These are phyloP conservation scores for Nyctibius bracteatus DNA, from an alignment of 2,113 vertebrate genomes.

Conservation along the genomic window DNA sequence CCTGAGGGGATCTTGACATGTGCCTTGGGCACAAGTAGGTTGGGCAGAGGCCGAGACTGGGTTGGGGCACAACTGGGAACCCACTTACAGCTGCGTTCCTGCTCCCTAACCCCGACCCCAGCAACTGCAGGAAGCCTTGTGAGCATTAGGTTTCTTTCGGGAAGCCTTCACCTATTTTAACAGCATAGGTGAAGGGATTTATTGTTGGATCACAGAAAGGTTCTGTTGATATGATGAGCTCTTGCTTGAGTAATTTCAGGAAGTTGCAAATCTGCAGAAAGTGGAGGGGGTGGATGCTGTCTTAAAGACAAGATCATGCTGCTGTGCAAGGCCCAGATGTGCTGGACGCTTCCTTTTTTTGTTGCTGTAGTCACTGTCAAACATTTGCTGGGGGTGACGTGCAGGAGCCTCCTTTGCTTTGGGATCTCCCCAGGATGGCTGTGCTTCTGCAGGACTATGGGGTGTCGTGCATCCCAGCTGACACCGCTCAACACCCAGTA, in stretches of 20 bases:
- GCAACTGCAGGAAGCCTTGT: rapidly evolving
- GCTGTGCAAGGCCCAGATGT: background rate
- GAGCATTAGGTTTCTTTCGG: background rate
- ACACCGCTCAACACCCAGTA: background rate
- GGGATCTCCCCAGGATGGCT: background rate
- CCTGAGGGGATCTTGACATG: background rate
- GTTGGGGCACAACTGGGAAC: background rate
- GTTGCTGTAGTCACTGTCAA: background rate
- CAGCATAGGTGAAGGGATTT: background rate
- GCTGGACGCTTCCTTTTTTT: background rate
- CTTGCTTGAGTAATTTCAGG: background rate
- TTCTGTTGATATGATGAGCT: background rate
- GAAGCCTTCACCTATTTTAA: background rate
- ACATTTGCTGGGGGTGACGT: background rate
- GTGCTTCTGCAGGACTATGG: background rate
- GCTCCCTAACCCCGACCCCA: background rate
- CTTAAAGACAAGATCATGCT: background rate
- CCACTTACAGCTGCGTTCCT: background rate
- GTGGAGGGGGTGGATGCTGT: background rate
- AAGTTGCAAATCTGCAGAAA: background rate
- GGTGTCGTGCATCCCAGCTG: background rate
- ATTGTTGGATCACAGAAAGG: background rate
- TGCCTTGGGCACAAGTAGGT: background rate
- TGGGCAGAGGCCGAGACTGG: background rate
- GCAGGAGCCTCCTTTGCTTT: background rate